phyloP scores from a whole-genome alignment of 2,113 vertebrate genomes.

The Macroglossus sobrinus region DNA sequence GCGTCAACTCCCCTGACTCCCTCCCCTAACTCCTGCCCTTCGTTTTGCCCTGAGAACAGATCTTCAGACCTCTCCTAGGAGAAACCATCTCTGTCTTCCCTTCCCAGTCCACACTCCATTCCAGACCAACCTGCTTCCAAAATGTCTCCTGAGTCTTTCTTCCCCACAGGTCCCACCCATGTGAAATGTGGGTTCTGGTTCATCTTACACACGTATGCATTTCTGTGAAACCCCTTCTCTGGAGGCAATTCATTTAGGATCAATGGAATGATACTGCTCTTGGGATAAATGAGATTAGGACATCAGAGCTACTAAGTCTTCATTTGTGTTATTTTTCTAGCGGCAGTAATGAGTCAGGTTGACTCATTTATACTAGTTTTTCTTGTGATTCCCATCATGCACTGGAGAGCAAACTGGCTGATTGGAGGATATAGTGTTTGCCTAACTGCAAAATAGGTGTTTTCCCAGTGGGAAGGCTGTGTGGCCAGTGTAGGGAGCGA shows the following conservation, averaged over 20 bases:
- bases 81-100: neutral
- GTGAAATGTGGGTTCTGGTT: neutral
- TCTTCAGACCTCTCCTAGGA: neutral
- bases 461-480: neutral
- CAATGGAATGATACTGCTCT: neutral
- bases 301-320: neutral
- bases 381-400: neutral
- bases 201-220: neutral
- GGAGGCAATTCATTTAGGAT: neutral
- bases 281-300: constrained; percentile 4
- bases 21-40: neutral
- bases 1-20: neutral
- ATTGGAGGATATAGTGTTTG: neutral
- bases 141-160: neutral
- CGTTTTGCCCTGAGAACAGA: neutral
- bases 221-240: constrained; percentile 8
- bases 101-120: neutral
- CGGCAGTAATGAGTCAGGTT: neutral
- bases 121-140: neutral
- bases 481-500: neutral
- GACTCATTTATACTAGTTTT: neutral
- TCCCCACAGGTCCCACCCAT: neutral
- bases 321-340: constrained; percentile 14
- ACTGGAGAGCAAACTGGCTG: neutral
- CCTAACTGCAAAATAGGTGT: neutral